Evolutionary conservation across 1,140 invertebrate species (phyloP).

Genomic region (Neoseiulus cucumeris): DNA sequence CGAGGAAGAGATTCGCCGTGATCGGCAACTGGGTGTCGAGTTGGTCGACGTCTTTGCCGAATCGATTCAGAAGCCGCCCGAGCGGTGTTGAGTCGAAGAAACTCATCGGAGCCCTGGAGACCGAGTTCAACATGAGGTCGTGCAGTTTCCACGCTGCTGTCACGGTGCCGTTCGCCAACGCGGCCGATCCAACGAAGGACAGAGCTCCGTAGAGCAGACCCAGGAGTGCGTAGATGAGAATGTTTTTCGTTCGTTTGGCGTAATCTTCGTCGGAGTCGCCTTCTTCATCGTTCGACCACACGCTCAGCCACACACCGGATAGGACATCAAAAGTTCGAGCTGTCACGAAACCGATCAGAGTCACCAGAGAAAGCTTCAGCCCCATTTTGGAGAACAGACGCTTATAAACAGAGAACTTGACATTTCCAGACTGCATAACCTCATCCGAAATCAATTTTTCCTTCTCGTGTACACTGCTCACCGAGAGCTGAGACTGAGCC

Average conservation of each 20-base stretch:
- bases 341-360: no score
- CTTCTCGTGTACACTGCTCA: not conserved
- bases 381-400: not conserved
- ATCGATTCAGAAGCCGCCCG: not conserved
- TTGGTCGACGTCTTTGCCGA: slow-evolving; percentile 14
- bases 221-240: no score
- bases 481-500: not conserved
- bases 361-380: no score
- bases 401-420: slow-evolving; percentile 7
- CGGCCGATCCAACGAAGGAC: no score
- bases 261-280: no score
- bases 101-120: slow-evolving; percentile 41
- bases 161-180: no score
- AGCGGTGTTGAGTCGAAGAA: slow-evolving; percentile 40
- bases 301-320: slow-evolving; percentile 26
- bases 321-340: not conserved
- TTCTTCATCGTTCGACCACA: slow-evolving; percentile 27
- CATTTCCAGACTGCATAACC: slow-evolving; percentile 9
- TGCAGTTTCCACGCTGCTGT: no score
- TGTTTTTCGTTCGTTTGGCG: no score
- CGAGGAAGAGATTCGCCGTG: not conserved
- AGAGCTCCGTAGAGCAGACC: no score
- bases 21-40: slow-evolving; percentile 9
- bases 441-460: slow-evolving; percentile 13
- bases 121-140: no score